Conservation (phyloP, 2,888 invertebrate genomes). For the Vannuccia rotundouncinata region DNA sequence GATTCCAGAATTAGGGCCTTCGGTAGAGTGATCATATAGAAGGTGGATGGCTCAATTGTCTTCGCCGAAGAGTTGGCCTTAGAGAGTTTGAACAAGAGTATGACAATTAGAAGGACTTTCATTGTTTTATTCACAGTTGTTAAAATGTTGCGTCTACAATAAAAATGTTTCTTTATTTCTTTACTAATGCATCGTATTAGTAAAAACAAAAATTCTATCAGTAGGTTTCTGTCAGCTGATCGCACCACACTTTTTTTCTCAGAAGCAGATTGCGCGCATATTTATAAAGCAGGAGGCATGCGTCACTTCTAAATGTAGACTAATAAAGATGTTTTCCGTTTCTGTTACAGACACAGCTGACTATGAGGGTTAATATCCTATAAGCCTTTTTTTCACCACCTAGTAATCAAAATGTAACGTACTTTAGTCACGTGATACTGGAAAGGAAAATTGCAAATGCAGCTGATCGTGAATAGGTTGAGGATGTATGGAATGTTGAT, state of each 20-base stretch:
- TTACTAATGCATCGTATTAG: too few species aligned
- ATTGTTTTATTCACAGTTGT: neutral
- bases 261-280: neutral
- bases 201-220: neutral
- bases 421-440: neutral
- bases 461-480: too few species aligned
- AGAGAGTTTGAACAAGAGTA: neutral
- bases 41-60: neutral
- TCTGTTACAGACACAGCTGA: neutral
- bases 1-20: slow-evolving; percentile 23
- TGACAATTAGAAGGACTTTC: neutral
- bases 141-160: too few species aligned
- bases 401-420: neutral
- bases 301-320: neutral
- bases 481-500: too few species aligned
- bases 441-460: too few species aligned
- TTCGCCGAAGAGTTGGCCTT: neutral
- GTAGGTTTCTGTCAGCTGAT: neutral
- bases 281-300: neutral
- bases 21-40: slow-evolving; percentile 29
- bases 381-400: too few species aligned
- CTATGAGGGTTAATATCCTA: neutral
- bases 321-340: neutral
- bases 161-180: too few species aligned
- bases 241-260: neutral